A percentile compares a stretch with the other conserved stretches of the same genome.
These are phyloP conservation scores for Strix uralensis DNA, from an alignment of 2,113 vertebrate genomes.

Conservation along the genomic window DNA sequence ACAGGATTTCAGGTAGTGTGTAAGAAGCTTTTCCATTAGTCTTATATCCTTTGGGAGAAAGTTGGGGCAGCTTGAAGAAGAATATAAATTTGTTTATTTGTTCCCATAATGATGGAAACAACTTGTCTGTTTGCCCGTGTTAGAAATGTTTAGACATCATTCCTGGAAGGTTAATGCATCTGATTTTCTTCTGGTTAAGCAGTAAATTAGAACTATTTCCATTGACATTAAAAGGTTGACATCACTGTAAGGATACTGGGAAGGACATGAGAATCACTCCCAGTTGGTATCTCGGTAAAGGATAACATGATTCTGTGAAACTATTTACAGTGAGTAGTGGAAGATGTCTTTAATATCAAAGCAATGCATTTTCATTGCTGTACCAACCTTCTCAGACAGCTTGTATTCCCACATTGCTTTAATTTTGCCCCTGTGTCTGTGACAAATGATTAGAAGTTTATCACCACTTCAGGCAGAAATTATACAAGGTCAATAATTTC, in stretches of 20 bases:
- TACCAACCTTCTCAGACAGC: not conserved
- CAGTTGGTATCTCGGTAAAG: not conserved
- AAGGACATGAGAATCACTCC: not conserved
- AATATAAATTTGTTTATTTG: not conserved
- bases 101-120: not conserved
- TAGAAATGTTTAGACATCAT: not conserved
- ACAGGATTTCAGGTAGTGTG: not conserved
- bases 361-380: not conserved
- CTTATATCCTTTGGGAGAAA: not conserved
- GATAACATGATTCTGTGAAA: not conserved
- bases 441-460: not conserved
- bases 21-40: not conserved
- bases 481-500: conserved; percentile 4
- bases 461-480: not conserved
- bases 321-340: not conserved
- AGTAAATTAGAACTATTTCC: not conserved
- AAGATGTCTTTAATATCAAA: not conserved
- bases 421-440: not conserved
- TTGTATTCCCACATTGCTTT: not conserved
- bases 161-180: not conserved
- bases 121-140: not conserved
- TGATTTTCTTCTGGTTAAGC: not conserved
- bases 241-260: not conserved
- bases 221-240: not conserved
- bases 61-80: not conserved